These are phyloP conservation scores for Danionella dracula DNA, from an alignment of 2,797 vertebrate genomes.

Conservation along the genomic window DNA sequence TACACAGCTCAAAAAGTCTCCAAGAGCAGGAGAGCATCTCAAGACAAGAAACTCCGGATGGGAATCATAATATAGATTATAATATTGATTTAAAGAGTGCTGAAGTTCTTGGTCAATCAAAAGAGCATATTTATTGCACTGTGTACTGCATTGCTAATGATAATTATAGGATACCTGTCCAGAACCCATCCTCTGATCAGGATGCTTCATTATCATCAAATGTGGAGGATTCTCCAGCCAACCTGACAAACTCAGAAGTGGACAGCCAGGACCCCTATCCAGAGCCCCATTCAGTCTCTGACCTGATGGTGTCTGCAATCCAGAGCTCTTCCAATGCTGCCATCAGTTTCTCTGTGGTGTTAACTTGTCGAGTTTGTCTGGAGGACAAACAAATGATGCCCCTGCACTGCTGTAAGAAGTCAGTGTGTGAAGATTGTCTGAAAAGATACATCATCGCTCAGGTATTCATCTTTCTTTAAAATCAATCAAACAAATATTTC, in stretches of 20 bases:
- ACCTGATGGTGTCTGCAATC: slow-evolving; percentile 64
- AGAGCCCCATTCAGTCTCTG: slow-evolving; percentile 68
- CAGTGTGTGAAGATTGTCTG: slow-evolving; percentile 92
- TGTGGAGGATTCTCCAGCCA: slow-evolving; percentile 3
- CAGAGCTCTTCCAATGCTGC: slow-evolving; percentile 54
- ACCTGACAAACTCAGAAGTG: slow-evolving; percentile 24
- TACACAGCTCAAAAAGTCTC: neutral
- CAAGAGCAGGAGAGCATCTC: slow-evolving; percentile 20
- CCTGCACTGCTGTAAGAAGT: slow-evolving; percentile 87
- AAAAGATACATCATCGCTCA: slow-evolving; percentile 87
- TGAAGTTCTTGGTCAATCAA: slow-evolving; percentile 44
- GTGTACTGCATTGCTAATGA: slow-evolving; percentile 89
- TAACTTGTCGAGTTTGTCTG: slow-evolving; percentile 88
- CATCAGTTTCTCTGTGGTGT: slow-evolving; percentile 62
- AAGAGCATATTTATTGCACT: slow-evolving; percentile 82
- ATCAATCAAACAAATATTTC: neutral
- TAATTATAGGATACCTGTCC: slow-evolving; percentile 47
- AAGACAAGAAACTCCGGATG: slow-evolving; percentile 13
- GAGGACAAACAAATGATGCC: slow-evolving; percentile 82
- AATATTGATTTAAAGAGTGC: slow-evolving; percentile 13
- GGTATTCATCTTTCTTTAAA: slow-evolving; percentile 62
- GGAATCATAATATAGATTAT: slow-evolving; percentile 21
- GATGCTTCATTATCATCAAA: slow-evolving; percentile 8
- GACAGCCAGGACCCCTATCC: slow-evolving; percentile 40
- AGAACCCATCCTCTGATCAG: slow-evolving; percentile 38